Conservation (phyloP, 2,888 invertebrate species). For the Plebejus anna region DNA sequence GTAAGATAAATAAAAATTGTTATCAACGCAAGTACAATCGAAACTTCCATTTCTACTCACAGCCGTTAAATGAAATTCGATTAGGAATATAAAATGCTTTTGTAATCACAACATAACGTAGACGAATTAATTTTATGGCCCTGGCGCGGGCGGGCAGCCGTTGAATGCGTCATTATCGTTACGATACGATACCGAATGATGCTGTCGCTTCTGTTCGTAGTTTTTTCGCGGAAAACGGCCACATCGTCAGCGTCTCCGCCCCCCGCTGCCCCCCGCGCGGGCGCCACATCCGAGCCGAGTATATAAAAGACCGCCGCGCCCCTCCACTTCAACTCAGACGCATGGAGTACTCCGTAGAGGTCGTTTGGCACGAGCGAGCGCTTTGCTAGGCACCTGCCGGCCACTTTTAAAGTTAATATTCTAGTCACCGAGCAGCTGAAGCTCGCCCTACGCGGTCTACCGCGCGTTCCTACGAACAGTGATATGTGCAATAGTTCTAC, state of each 20-base stretch:
- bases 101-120: constrained; percentile 40
- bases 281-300: constrained; percentile 64
- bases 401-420: constrained; percentile 73
- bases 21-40: constrained; percentile 44
- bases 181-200: constrained; percentile 58
- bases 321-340: constrained; percentile 78
- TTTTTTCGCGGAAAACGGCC: constrained; percentile 77
- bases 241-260: constrained; percentile 53
- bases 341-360: constrained; percentile 82
- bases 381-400: constrained; percentile 82
- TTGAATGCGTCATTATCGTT: constrained; percentile 64
- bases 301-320: constrained; percentile 73
- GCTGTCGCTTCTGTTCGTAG: constrained; percentile 61
- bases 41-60: constrained; percentile 49
- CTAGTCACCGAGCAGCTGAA: constrained; percentile 78
- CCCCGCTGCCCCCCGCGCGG: constrained; percentile 45
- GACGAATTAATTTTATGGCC: constrained; percentile 43
- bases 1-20: constrained; percentile 17
- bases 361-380: constrained; percentile 81
- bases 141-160: constrained; percentile 55
- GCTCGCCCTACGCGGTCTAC: constrained; percentile 74
- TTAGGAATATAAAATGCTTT: constrained; percentile 39
- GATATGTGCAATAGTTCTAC: constrained; percentile 79
- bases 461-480: constrained; percentile 79
- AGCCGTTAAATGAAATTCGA: constrained; percentile 45